Evolutionary conservation across 1,140 invertebrate species (phyloP), one percentile per base, ranked within the genome.

Genomic region (Chrysopa pallens): DNA sequence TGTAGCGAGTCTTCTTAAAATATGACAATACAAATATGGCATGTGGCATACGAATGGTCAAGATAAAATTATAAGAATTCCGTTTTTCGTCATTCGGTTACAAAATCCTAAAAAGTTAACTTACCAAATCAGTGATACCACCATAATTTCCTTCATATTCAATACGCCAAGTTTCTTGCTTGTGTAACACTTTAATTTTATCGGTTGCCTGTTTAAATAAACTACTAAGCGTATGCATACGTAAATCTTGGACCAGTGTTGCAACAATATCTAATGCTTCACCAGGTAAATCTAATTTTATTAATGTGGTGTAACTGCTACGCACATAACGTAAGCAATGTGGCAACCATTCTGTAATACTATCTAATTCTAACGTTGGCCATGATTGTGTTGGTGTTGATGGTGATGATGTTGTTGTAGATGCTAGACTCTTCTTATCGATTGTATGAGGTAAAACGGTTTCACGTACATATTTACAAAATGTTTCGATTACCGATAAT

Each of bases 161-260:
- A 40, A 92, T 75, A 49, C 77, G 72, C 91, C 92, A 97, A 0
- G 73, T 84, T 64, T 97, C 92, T 51, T 80, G 76, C 35, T 73
- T 73, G 39, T 74, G 68, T 3, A 96, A 65, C n/a, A 71, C 69
- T 50, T 77, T 74, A 28, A 93, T 76, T 51, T 85, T 80, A 52
- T 83, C 77, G 1, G 74, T 72, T 5, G 88, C 78, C 56, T 91
- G 81, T 56, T 83, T 82, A 40, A 96, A 80, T 43, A 94, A 69
- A 38, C 79, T 78, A 13, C 75, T 74, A 66, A 96, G 80, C 50
- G 87, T 89, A 57, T 90, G 78, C 37, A 89, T 73, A 48, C 90
- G 74, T 50, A 94, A 74, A 62, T 94, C 84, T 60, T 91, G 80
- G 42, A 92, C 79, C 12, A 95, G 72, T 42, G 76, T 74, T 49